phyloP scores from a whole-genome alignment of 2,888 invertebrate genomes.

The Seladonia tumulorum region DNA sequence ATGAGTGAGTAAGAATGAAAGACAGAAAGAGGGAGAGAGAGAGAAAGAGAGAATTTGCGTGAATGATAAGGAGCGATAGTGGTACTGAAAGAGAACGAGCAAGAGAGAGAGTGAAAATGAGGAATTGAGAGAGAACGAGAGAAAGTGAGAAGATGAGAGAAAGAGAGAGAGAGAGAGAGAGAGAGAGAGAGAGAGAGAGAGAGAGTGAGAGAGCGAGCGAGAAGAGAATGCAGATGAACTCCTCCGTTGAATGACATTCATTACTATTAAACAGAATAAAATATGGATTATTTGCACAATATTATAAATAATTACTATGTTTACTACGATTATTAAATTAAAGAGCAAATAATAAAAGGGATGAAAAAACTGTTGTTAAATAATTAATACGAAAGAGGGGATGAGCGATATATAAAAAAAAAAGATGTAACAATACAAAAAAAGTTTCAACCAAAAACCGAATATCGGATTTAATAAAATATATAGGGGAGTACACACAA shows the following conservation, averaged over 20 bases:
- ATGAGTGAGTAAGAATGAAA: background rate
- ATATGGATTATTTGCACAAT: constrained; percentile 83
- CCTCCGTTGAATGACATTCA: constrained; percentile 78
- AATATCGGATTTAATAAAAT: constrained; percentile 72
- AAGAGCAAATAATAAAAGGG: constrained; percentile 77
- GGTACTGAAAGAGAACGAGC: background rate
- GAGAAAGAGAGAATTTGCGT: constrained; percentile 5
- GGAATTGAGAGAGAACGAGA: background rate
- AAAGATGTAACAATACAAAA: constrained; percentile 47
- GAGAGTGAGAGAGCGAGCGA: constrained; percentile 26
- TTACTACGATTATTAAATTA: constrained; percentile 80
- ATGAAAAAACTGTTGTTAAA: constrained; percentile 77
- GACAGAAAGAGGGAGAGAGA: background rate
- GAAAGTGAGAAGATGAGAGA: background rate
- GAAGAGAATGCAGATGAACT: constrained; percentile 69
- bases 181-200: constrained; percentile 18
- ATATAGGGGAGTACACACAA: constrained; percentile 26
- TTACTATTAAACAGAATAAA: constrained; percentile 77
- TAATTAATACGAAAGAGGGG: constrained; percentile 71
- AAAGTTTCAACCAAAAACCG: constrained; percentile 60
- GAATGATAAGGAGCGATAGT: background rate
- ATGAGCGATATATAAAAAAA: constrained; percentile 49
- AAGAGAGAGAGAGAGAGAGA: constrained; percentile 14
- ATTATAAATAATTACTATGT: constrained; percentile 82
- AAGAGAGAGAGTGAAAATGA: background rate